A percentile compares a stretch with the other conserved stretches of the same genome.
phyloP scores from a whole-genome alignment of 2,888 invertebrate species.

The Ophion costatus region DNA sequence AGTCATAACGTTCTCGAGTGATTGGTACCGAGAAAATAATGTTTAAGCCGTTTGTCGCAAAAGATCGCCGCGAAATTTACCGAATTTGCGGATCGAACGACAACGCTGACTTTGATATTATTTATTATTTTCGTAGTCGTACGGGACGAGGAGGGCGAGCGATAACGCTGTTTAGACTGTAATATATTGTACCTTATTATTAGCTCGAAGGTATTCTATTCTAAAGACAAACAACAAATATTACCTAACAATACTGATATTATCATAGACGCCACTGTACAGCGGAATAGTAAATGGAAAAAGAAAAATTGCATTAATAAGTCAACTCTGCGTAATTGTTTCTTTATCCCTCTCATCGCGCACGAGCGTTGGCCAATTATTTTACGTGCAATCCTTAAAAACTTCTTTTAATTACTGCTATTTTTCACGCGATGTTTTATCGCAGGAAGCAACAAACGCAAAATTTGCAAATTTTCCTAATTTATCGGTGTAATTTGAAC shows the following conservation, averaged over 20 bases:
- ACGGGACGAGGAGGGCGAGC: neutral
- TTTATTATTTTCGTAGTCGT: constrained; percentile 46
- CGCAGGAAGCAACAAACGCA: neutral
- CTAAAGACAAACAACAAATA: constrained; percentile 51
- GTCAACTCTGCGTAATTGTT: constrained; percentile 37
- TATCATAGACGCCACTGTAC: constrained; percentile 58
- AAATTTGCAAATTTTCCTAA: neutral
- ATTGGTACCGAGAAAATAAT: neutral
- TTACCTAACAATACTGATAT: constrained; percentile 65
- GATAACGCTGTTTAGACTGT: constrained; percentile 56
- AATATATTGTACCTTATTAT: constrained; percentile 70
- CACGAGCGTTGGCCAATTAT: neutral
- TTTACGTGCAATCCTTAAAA: neutral
- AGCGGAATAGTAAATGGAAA: constrained; percentile 66
- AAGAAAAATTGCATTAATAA: constrained; percentile 68
- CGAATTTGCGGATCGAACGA: constrained; percentile 39
- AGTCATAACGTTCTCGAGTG: neutral
- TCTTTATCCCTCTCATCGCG: constrained; percentile 13
- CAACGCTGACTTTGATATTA: constrained; percentile 19
- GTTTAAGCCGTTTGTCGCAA: neutral
- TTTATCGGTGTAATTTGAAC: neutral
- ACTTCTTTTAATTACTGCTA: neutral
- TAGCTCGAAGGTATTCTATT: constrained; percentile 56
- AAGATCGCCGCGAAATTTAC: neutral
- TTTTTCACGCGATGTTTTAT: neutral